Evolutionary conservation across 2,113 vertebrate species (phyloP).

Genomic region (Alethe castanea): DNA sequence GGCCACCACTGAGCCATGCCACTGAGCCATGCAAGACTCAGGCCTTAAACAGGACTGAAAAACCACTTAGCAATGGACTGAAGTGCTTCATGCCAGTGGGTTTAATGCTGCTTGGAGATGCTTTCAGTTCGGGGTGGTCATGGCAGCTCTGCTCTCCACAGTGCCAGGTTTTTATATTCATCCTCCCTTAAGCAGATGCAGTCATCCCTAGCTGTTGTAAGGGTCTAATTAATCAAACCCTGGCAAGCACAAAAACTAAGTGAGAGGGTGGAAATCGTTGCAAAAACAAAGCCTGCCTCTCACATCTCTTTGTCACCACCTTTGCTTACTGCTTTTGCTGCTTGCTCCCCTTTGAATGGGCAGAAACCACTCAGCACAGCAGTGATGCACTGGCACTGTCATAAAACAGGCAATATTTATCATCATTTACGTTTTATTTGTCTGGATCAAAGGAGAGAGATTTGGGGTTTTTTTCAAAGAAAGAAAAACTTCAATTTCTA

Average conservation of each 20-base stretch:
- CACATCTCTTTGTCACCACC: background rate
- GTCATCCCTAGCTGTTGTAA: background rate
- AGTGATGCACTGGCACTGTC: background rate
- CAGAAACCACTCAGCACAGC: background rate
- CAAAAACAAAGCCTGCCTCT: background rate
- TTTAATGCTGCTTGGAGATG: background rate
- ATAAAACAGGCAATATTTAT: background rate
- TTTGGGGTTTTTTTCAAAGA: background rate
- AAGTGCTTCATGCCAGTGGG: background rate
- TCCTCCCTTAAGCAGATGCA: background rate
- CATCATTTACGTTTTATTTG: background rate
- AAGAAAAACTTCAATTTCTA: background rate
- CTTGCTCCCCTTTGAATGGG: background rate
- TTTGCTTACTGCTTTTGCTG: background rate
- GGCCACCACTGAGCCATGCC: background rate
- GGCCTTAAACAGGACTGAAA: background rate
- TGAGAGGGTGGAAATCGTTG: background rate
- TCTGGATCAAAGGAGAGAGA: conserved; percentile 21
- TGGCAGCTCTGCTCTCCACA: background rate
- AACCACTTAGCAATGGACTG: background rate
- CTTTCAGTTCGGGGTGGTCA: background rate
- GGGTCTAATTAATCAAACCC: background rate
- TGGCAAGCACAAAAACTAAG: background rate
- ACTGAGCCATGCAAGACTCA: background rate
- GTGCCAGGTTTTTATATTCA: background rate